Percentiles rank a stretch among this genome's conserved stretches.
These are phyloP conservation scores for Drosophila mercatorum DNA, from an alignment of 2,888 invertebrate genomes.

Conservation along the genomic window DNA sequence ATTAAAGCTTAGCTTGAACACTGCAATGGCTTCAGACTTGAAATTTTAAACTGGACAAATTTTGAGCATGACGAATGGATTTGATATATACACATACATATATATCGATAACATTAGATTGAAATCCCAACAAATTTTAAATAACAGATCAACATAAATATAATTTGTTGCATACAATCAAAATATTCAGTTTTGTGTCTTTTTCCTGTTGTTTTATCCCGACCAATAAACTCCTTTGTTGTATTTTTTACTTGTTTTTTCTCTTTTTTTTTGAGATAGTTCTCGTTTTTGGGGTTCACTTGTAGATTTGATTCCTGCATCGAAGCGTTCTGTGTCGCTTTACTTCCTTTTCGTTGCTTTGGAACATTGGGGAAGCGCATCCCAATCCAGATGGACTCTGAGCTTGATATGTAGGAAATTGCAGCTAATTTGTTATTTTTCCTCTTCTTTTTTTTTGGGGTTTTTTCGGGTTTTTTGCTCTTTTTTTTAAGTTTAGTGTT, in stretches of 20 bases:
- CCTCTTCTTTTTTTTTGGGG: not conserved
- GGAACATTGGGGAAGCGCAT: not conserved
- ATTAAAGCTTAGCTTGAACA: not conserved
- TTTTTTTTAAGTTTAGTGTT: not conserved
- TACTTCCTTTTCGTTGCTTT: no score
- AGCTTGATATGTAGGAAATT: conserved; percentile 6
- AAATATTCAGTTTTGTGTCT: not conserved
- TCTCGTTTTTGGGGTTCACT: conserved; percentile 13
- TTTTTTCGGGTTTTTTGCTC: not conserved
- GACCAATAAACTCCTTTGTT: not conserved
- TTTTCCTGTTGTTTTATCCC: not conserved
- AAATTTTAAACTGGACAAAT: no score
- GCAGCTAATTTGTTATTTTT: conserved; percentile 10
- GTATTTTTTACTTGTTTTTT: not conserved
- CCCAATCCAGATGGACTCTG: conserved; percentile 1
- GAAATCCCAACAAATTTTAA: not conserved
- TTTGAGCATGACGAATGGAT: no score
- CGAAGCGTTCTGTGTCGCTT: not conserved
- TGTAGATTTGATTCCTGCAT: conserved; percentile 14
- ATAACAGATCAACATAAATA: not conserved
- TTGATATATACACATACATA: no score
- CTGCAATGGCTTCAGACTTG: no score
- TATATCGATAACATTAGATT: conserved; percentile 1
- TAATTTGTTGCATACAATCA: conserved; percentile 3
- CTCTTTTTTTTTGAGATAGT: not conserved